A percentile compares a stretch with the other conserved stretches of the same genome.
Conservation (phyloP, 2,113 vertebrate species). For the Microcebus ravelobensis region DNA sequence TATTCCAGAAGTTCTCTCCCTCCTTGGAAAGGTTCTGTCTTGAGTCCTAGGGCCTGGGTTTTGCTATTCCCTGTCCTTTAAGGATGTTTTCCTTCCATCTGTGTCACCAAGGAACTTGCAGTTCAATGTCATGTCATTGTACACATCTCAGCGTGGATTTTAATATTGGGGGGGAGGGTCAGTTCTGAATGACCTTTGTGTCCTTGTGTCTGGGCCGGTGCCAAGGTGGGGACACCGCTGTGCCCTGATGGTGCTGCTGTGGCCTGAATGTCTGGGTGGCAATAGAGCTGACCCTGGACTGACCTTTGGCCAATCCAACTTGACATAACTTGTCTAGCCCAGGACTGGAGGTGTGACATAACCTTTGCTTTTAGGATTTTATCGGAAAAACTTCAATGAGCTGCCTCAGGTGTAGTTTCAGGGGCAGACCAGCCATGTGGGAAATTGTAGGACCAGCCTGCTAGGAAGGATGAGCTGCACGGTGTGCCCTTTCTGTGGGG, state of each 20-base stretch:
- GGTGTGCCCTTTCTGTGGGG: neutral
- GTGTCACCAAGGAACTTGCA: neutral
- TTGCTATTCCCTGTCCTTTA: neutral
- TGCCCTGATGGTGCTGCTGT: neutral
- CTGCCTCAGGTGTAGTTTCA: neutral
- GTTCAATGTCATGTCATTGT: neutral
- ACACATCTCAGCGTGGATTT: neutral
- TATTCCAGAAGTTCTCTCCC: neutral
- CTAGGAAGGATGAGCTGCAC: accelerated
- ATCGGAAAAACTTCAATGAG: too few relatives aligned
- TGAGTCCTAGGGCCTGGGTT: neutral
- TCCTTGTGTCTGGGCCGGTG: neutral
- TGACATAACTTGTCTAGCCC: neutral
- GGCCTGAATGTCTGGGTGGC: neutral
- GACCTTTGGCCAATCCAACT: neutral
- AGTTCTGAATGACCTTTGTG: neutral
- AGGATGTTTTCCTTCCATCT: neutral
- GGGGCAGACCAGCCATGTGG: neutral
- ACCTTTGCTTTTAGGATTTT: neutral
- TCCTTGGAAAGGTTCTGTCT: neutral
- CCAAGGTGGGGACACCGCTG: too few relatives aligned
- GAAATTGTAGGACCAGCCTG: neutral
- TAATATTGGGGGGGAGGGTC: neutral
- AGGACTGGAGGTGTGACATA: neutral
- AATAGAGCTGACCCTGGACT: too few relatives aligned